Evolutionary conservation across 2,888 invertebrate species (phyloP), one percentile per base, ranked within the genome.

Genomic region (Andrena trimmerana): DNA sequence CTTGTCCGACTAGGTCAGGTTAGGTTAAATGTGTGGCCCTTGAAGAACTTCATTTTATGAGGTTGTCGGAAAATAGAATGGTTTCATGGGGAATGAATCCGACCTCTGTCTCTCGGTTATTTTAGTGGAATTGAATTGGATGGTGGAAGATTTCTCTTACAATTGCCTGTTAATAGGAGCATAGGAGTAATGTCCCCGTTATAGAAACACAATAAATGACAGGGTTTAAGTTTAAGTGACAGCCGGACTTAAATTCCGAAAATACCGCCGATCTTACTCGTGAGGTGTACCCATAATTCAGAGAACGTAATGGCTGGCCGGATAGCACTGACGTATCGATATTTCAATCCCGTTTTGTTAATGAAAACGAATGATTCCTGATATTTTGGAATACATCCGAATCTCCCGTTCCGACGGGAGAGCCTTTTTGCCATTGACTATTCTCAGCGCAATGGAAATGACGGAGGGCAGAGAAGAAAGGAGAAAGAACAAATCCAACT

Each of bases 291-390:
- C 65, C 57, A 65, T 50, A 59, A 79, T 65, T 65, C 42, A 10
- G 10, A n/a, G 29, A 78, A 29, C n/a, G 62, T 69, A 80, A 70
- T 31, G 42, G n/a, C 29, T 16, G 10, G 13, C 1, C 16, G 31
- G 16, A 8, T 60, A 24, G 13, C 60, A 62, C 7, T 62, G 79
- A 78, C 60, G 33, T 62, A 78, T 52, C 50, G 69, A 42, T 13
- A 33, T 48, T 60, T 62, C 79, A 42, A 70, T 65, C 65, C 16
- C 42, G 27, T 13, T n/a, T 6, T 68, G 74, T 88, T 90, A 90
- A 91, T 89, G 88, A 85, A 87, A 89, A 91, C 80, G 85, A 90
- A 91, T 76, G 86, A 85, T 77, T 80, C 62, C 78, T 81, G 76
- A 75, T 85, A 84, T 86, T 85, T 88, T 84, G 77, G 33, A 81